Percentiles rank a stretch among this genome's conserved stretches.
These are phyloP conservation scores for Seriola quinqueradiata DNA, from an alignment of 2,113 vertebrate species.

Conservation along the genomic window DNA sequence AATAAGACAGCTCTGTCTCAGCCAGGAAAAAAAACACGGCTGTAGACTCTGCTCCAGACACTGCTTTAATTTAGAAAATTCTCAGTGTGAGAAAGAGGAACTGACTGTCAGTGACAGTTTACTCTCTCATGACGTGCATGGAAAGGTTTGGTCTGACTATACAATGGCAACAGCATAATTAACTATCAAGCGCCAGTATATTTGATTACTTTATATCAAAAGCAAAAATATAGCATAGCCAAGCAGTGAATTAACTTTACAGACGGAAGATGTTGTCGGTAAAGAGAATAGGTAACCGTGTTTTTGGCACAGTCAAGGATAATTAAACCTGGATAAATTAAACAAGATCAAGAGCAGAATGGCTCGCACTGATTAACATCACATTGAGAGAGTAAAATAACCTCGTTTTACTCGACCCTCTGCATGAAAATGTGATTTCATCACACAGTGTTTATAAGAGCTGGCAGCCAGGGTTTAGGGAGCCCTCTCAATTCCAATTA, in stretches of 20 bases:
- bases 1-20: conserved; percentile 4
- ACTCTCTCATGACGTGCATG: not conserved
- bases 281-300: not conserved
- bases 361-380: conserved; percentile 24
- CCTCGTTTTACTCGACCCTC: conserved; percentile 37
- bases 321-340: conserved; percentile 30
- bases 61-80: not conserved
- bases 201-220: not conserved
- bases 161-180: not conserved
- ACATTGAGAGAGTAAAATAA: conserved; percentile 15
- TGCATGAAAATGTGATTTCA: conserved; percentile 51
- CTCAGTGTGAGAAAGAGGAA: not conserved
- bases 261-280: not conserved
- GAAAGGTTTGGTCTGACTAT: conserved; percentile 1
- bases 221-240: not conserved
- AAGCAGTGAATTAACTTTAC: not conserved
- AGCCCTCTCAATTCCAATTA: conserved; percentile 50
- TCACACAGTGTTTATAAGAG: conserved; percentile 15
- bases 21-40: not conserved
- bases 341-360: conserved; percentile 23
- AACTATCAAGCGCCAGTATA: conserved; percentile 5
- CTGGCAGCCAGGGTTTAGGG: conserved; percentile 29
- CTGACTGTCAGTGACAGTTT: not conserved
- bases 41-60: conserved; percentile 4
- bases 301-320: conserved; percentile 42